Base-by-base conservation (phyloP, 2,888 invertebrate genomes). In the Noctua pronuba region DNA sequence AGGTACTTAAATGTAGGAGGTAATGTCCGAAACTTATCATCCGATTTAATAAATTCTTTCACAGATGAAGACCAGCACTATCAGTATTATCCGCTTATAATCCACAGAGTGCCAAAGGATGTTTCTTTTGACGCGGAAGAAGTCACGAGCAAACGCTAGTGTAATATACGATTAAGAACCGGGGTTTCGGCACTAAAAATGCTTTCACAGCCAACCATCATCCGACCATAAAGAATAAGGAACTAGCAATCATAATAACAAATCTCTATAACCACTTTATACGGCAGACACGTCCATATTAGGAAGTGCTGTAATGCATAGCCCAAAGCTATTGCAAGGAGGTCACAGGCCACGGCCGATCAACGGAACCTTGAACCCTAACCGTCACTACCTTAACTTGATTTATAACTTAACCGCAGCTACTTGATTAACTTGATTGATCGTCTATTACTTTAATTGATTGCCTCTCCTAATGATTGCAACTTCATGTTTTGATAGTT, bases 321-420 rank as follows among this genome's bases (percentile, higher is more conserved):
- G 87, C 88, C 87, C 66, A 88, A 86, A 87, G 88, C 81, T 49
- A 84, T 78, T 60, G 73, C 72, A 79, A 55, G 16, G 68, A 79
- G 89, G 86, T 86, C 86, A 86, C 72, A 76, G 82, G 88, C 76
- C 84, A 76, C 81, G 88, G 83, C 71, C 86, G 64, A 55, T 70
- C 82, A 90, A 90, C 88, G 90, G 89, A 60, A 83, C 90, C 89
- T 86, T 90, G 90, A 90, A 89, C 90, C 86, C 67, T 90, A 88
- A 82, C 87, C 83, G 85, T 86, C 85, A 78, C 60, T 71, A 78
- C 84, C 73, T 83, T 81, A 75, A 83, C 88, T 78, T 85, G 87
- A 89, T 86, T 86, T 88, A 89, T 86, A 82, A 88, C 82, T 83
- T 73, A 77, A 80, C 82, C 65, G 28, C 79, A 35, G 71, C 73